Evolutionary conservation across 2,797 vertebrate species (phyloP), one percentile per base, ranked within the genome.

Genomic region (Anguilla anguilla): DNA sequence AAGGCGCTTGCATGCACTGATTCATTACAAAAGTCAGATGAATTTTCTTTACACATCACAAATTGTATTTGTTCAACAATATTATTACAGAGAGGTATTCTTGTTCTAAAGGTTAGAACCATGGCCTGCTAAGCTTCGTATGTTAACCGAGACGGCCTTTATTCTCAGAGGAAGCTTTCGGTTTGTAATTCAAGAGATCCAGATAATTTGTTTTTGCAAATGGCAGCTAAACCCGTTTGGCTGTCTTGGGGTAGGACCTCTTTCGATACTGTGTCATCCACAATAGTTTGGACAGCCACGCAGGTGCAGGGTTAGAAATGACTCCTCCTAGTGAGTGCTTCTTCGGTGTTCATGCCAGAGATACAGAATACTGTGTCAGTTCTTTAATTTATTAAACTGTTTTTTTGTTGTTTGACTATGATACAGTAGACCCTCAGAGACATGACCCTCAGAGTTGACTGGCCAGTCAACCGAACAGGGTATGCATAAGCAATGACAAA

Each of bases 41-140:
- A 46, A 79, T 17, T 39, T 19, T 15, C 39, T 17, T 79, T 77
- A 13, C 72, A 39, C 72, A 39, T 90, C 90, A 89, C 89, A 93
- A 94, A 94, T 93, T 93, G 89, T 91, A 69, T 88, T 35, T 74
- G 3, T 51, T 51, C 1, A 46, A 90, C 92, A 86, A 90, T 92
- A 95, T 95, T 92, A 95, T 96, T 95, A 96, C 93, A 94, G 92
- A 87, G 90, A 95, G 95, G 94, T 93, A 93, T 94, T 94, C 94
- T 95, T 93, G 92, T 90, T 92, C 91, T 92, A 95, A 95, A 96
- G 95, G 95, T 95, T 95, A 95, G 87, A 90, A 87, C 85, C 90
- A 90, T 92, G 93, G 94, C 92, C 92, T 93, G 91, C 89, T 93
- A 91, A 91, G 91, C 91, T 90, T 90, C 90, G 89, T 91, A 84